Evolutionary conservation across 2,113 vertebrate genomes (phyloP), one percentile per base, ranked within the genome.

Genomic region (Myiozetetes cayanensis): DNA sequence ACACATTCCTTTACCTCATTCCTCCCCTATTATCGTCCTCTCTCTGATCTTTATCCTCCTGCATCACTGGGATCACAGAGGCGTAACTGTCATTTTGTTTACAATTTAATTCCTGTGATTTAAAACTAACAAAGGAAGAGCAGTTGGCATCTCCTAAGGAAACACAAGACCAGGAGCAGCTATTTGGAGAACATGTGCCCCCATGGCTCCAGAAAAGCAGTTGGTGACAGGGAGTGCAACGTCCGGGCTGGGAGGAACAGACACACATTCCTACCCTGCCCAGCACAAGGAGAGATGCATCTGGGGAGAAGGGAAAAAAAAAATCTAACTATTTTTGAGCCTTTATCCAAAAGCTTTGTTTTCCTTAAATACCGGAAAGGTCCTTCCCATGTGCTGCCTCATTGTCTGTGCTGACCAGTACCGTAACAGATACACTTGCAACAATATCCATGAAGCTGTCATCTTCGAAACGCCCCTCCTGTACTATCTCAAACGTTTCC

Each of bases 181-280:
- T 67, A 3, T 59, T 35, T 44, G 46, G 65, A 35, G 43, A 78
- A 43, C 7, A 1, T 4, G 37, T 6, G 55, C 41, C 80, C 31
- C n/a, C 2, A 30, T 0, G 24, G 71, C 56, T 49, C 0, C 0
- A 81, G 50, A 2, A 31, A 59, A 80, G 14, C 23, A 63, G 22
- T 0, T 4, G 20, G 30, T 49, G 43, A 56, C 37, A 47, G 17
- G 35, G 30, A 74, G 24, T 31, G 18, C 74, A 35, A 35, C 4
- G 12, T 10, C 33, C 10, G 8, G 9, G 27, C 9, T 25, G n/a
- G 33, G 20, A 65, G 24, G 22, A 33, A 6, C 20, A n/a, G 43
- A 44, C 14, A 81, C 28, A 52, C 16, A 44, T 17, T 89, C 55
- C 62, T 33, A 55, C 6, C 18, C 13, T 33, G 20, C 23, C n/a